These are phyloP conservation scores for Ceuthmochares aereus DNA, from an alignment of 2,113 vertebrate genomes.

Conservation along the genomic window DNA sequence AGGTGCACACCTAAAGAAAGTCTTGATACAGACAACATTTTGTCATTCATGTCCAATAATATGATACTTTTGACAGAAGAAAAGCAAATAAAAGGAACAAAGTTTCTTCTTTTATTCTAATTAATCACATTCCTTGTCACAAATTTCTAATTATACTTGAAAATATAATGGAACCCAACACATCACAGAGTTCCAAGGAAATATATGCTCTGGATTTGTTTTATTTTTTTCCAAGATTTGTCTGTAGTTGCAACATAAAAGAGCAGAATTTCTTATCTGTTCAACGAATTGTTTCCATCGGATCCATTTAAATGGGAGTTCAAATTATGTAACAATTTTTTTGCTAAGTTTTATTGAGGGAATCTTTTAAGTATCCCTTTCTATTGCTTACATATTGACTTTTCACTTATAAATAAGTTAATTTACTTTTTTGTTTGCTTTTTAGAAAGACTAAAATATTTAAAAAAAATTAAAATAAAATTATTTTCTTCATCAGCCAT, in stretches of 20 bases:
- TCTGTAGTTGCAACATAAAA: not conserved
- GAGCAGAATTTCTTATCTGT: not conserved
- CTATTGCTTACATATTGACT: not conserved
- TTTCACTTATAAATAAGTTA: not conserved
- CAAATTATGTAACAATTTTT: rapidly evolving
- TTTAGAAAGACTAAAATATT: not conserved
- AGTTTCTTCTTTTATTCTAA: not conserved
- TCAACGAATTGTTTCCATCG: not conserved
- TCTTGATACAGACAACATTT: not conserved
- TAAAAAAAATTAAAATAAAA: not conserved
- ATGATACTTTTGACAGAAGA: not conserved
- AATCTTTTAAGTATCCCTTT: not conserved
- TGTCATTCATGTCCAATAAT: not conserved
- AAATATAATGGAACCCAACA: not conserved
- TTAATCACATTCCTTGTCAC: not conserved
- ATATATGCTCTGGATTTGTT: rapidly evolving
- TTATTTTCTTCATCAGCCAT: not conserved
- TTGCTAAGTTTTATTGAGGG: not conserved
- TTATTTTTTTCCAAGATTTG: not conserved
- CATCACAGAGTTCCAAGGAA: not conserved
- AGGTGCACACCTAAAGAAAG: not conserved
- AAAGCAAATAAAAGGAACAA: not conserved
- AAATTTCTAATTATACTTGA: not conserved
- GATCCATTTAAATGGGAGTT: not conserved
- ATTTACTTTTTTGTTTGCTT: not conserved